These are phyloP conservation scores for Hymenochirus boettgeri DNA, from an alignment of 2,113 vertebrate genomes.

Conservation along the genomic window DNA sequence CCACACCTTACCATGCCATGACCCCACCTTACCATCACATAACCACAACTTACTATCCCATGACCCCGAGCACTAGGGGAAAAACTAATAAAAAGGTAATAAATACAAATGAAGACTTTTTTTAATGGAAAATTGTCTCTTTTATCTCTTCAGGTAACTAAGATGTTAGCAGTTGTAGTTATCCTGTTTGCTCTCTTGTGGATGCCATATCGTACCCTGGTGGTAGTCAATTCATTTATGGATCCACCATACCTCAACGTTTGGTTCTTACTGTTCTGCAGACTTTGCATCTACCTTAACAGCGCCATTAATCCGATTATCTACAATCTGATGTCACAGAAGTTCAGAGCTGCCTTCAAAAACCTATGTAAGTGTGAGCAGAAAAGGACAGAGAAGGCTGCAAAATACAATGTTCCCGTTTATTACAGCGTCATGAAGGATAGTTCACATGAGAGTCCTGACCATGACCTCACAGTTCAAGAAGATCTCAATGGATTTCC, in stretches of 20 bases:
- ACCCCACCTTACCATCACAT: too few species aligned
- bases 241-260: slow-evolving; percentile 70
- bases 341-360: slow-evolving; percentile 73
- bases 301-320: slow-evolving; percentile 78
- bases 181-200: slow-evolving; percentile 76
- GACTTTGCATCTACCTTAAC: slow-evolving; percentile 78
- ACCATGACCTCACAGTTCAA: slow-evolving; percentile 54
- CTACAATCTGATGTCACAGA: slow-evolving; percentile 83
- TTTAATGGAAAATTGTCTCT: slow-evolving; percentile 12
- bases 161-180: slow-evolving; percentile 81
- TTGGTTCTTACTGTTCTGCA: slow-evolving; percentile 82
- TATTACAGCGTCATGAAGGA: slow-evolving; percentile 67
- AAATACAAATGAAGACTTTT: too few species aligned
- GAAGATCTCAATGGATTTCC: slow-evolving; percentile 54
- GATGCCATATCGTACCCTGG: slow-evolving; percentile 76
- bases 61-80: too few species aligned
- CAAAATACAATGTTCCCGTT: slow-evolving; percentile 46
- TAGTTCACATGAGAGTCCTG: slow-evolving; percentile 57
- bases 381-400: slow-evolving; percentile 40
- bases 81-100: too few species aligned
- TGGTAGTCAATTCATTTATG: slow-evolving; percentile 81
- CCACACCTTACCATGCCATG: too few species aligned
- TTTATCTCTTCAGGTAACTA: slow-evolving; percentile 66
- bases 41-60: too few species aligned
- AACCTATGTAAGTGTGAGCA: slow-evolving; percentile 64